phyloP scores from a whole-genome alignment of 2,888 invertebrate genomes.

The Nowickia ferox region DNA sequence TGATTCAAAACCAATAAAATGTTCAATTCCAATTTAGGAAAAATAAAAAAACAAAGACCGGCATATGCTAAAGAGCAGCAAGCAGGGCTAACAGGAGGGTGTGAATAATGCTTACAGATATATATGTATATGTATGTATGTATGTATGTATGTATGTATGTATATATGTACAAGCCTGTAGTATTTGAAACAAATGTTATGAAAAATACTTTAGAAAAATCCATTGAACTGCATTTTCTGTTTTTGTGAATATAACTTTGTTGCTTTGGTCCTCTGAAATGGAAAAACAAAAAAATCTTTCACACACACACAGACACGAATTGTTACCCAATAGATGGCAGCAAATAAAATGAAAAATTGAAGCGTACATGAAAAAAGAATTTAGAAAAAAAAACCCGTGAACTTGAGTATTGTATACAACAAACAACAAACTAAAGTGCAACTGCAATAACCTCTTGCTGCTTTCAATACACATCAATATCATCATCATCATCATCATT shows the following conservation, averaged over 20 bases:
- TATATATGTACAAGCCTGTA: not conserved
- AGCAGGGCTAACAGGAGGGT: not conserved
- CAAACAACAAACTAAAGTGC: conserved; percentile 21
- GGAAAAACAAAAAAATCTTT: not conserved
- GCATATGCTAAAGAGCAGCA: not conserved
- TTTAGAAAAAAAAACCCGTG: conserved; percentile 40
- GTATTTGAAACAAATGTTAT: conserved; percentile 19
- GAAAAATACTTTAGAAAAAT: conserved; percentile 37
- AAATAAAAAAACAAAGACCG: conserved; percentile 13
- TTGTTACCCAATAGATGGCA: not conserved
- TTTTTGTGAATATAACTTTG: conserved; percentile 7
- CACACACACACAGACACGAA: conserved; percentile 4
- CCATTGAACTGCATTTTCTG: conserved; percentile 38
- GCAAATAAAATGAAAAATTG: conserved; percentile 26
- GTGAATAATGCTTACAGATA: not conserved
- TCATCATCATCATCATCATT: conserved; percentile 8
- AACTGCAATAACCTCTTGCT: conserved; percentile 39
- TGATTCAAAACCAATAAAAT: conserved; percentile 27
- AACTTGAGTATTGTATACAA: conserved; percentile 46
- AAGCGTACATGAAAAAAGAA: not conserved
- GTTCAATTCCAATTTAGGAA: not conserved
- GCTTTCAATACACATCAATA: conserved; percentile 29
- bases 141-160: too few relatives aligned
- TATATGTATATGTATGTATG: too few relatives aligned
- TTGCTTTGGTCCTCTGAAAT: conserved; percentile 29